Evolutionary conservation across 2,797 vertebrate species (phyloP).

Genomic region (Melopsittacus undulatus): DNA sequence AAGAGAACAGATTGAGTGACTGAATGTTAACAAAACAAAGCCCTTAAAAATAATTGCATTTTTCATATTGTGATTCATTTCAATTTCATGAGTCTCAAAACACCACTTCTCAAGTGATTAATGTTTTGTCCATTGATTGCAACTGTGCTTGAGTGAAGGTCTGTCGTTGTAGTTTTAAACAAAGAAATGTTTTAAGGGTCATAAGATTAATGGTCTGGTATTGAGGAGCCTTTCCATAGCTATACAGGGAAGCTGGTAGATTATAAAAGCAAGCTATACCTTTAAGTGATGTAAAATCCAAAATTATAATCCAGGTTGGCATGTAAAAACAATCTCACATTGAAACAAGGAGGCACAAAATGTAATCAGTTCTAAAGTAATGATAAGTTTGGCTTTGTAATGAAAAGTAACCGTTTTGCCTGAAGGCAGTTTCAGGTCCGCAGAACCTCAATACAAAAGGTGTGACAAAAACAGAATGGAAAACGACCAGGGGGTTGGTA

Average conservation of each 20-base stretch:
- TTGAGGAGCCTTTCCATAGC: neutral
- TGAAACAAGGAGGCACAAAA: too few species aligned
- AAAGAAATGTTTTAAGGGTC: conserved; percentile 41
- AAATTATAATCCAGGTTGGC: neutral
- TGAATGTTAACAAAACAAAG: conserved; percentile 73
- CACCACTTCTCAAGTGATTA: conserved; percentile 75
- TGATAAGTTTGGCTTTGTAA: too few species aligned
- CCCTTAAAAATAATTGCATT: conserved; percentile 73
- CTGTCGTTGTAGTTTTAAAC: conserved; percentile 10
- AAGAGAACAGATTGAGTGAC: conserved; percentile 48
- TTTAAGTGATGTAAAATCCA: neutral
- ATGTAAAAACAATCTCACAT: neutral
- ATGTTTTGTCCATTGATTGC: conserved; percentile 74
- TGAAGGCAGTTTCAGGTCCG: too few species aligned
- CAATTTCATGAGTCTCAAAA: conserved; percentile 71
- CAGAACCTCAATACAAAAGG: too few species aligned
- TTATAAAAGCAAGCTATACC: neutral
- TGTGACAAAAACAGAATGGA: too few species aligned
- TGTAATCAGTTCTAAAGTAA: too few species aligned
- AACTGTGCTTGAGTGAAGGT: conserved; percentile 62
- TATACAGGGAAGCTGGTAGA: neutral
- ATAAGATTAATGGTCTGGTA: neutral
- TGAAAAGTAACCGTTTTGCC: too few species aligned
- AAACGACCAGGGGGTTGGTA: too few species aligned
- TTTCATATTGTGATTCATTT: conserved; percentile 74